Percentiles rank a stretch among this genome's conserved stretches.
Evolutionary conservation across 2,888 invertebrate species (phyloP).

Genomic region (Macropis europaea): DNA sequence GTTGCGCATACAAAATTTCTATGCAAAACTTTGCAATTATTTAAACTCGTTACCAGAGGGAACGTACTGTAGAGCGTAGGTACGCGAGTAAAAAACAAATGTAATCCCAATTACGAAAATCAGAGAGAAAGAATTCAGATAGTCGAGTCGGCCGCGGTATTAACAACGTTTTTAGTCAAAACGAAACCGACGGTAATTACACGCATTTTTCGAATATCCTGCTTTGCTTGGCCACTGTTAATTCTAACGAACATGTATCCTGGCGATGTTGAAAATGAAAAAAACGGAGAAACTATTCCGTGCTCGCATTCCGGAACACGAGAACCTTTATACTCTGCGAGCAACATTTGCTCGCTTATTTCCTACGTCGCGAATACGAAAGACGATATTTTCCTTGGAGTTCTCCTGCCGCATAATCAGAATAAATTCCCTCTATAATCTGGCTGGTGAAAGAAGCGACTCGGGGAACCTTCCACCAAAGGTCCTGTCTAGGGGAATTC

Average conservation of each 20-base stretch:
- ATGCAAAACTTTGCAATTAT: constrained; percentile 5
- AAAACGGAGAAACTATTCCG: no score
- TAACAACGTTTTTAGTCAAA: not conserved
- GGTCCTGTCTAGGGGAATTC: no score
- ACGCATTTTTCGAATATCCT: not conserved
- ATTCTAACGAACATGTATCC: not conserved
- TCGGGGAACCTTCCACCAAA: no score
- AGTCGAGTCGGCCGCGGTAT: not conserved
- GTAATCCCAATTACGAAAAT: not conserved
- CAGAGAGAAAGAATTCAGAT: not conserved
- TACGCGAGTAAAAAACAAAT: not conserved
- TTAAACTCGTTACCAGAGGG: constrained; percentile 1
- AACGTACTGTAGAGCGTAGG: not conserved
- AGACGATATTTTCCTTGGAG: constrained; percentile 1
- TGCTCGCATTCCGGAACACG: no score
- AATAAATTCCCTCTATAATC: not conserved
- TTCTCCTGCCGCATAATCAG: not conserved
- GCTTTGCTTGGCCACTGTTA: no score
- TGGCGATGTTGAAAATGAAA: no score
- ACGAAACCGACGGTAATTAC: not conserved
- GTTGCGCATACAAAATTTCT: not conserved
- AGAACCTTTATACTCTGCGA: not conserved
- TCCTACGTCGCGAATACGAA: not conserved
- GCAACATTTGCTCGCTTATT: not conserved
- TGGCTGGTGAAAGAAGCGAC: no score